Evolutionary conservation across 2,797 vertebrate species (phyloP), one percentile per base, ranked within the genome.

Genomic region (Eurystomus glaucurus): DNA sequence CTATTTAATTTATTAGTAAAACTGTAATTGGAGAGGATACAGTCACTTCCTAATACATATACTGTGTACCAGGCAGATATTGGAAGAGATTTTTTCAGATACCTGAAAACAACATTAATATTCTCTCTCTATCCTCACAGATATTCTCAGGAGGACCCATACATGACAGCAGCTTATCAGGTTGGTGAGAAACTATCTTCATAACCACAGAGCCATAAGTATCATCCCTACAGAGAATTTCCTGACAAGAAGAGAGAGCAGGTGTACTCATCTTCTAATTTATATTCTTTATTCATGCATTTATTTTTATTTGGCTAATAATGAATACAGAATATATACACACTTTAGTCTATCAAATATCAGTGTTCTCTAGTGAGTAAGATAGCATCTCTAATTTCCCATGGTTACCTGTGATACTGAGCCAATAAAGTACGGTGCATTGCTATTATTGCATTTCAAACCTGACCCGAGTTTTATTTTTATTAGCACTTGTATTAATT

Each of bases 361-460:
- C 25, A 64, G 51, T 21, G 15, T 66, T 87, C 60, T 61, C 37
- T 81, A 8, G 22, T 60, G 19, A 64, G 33, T 71, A 88, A 69
- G 85, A 72, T 75, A 88, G 37, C 57, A 78, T 83, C 57, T 93
- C 69, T 93, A 65, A 95, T 94, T 90, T 92, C 90, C 83, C 72
- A 70, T 39, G 68, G 33, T 68, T 90, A 75, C 69, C 20, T 89
- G 54, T 86, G 37, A 16, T 74, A 26, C 22, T 85, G 55, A 93
- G 64, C 51, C n/a, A 92, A 93, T 66, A 89, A 92, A 80, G 31
- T 50, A 60, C 8, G 48, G 9, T 3, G 26, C 10, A 31, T 79
- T 81, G 18, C 7, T 81, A 17, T 86, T 82, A 88, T 33, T 90
- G 11, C 22, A 90, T 94, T 94, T 96, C 50, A 90, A 76, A 86